Conservation (phyloP, 2,113 vertebrate genomes). For the Poeciliopsis prolifica region DNA sequence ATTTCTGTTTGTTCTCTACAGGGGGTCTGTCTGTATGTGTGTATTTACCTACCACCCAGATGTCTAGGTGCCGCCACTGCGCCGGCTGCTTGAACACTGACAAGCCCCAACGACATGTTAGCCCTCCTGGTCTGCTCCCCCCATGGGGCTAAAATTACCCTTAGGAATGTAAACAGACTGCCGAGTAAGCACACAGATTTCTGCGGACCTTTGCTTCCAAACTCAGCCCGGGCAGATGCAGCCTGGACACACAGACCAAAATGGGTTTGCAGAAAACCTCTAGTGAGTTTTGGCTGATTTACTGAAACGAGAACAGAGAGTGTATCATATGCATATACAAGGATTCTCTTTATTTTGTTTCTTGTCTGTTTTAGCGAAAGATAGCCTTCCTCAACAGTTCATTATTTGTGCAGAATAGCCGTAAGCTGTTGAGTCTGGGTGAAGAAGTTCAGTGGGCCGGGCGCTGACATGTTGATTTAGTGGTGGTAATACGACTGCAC, state of each 20-base stretch:
- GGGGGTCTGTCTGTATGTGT: slow-evolving; percentile 30
- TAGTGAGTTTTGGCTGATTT: slow-evolving; percentile 16
- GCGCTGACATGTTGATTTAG: slow-evolving; percentile 85
- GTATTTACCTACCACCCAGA: slow-evolving; percentile 71
- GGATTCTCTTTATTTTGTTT: slow-evolving; percentile 19
- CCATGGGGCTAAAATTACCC: slow-evolving; percentile 79
- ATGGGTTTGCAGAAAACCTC: slow-evolving; percentile 18
- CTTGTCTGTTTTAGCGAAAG: slow-evolving; percentile 50
- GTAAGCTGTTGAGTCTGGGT: slow-evolving; percentile 69
- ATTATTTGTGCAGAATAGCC: slow-evolving; percentile 74
- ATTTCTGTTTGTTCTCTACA: slow-evolving; percentile 24
- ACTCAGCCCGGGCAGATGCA: slow-evolving; percentile 50
- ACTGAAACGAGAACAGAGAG: slow-evolving; percentile 5
- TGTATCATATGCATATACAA: background rate
- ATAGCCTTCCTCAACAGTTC: slow-evolving; percentile 65
- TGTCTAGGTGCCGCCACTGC: slow-evolving; percentile 68
- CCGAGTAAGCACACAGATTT: slow-evolving; percentile 77
- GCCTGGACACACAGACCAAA: slow-evolving; percentile 62
- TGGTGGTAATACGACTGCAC: slow-evolving; percentile 81
- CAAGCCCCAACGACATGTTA: slow-evolving; percentile 68
- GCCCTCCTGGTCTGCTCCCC: slow-evolving; percentile 52
- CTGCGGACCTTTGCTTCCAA: slow-evolving; percentile 57
- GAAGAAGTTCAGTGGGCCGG: slow-evolving; percentile 76
- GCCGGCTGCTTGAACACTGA: slow-evolving; percentile 67
- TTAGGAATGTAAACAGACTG: slow-evolving; percentile 83